Evolutionary conservation across 2,888 invertebrate species (phyloP), one percentile per base, ranked within the genome.

Genomic region (Lochmaea capreae): DNA sequence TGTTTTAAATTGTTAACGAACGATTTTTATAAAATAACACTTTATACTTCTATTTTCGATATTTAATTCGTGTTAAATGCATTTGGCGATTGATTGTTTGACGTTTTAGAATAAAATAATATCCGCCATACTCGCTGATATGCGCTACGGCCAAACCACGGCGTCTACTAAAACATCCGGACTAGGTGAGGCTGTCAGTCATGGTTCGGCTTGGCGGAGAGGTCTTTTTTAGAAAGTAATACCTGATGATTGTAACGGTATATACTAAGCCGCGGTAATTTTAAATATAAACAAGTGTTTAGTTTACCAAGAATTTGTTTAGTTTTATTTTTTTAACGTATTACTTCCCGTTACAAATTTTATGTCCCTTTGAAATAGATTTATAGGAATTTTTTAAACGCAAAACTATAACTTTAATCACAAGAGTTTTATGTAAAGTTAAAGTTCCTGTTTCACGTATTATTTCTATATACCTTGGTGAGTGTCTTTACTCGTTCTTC

Each of bases 171-270:
- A 76, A 68, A 72, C 71, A 74, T 73, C 75, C 77, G 77, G 77
- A 75, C 77, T 77, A 78, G 78, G 76, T 68, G 78, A 76, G 71
- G 75, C 74, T 71, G 71, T 49, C 77, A 69, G 68, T 74, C 67
- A 52, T 70, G 59, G 65, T 69, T 74, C 75, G 74, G 71, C 76
- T 78, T 73, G 75, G 71, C 75, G 74, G 73, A 76, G 78, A 75
- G 76, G 74, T 76, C 69, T 74, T 71, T 78, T 79, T 79, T 79
- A 79, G 79, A 79, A 79, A 79, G 79, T 78, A 26, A 77, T 26
- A 71, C 33, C 72, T 61, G 67, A 65, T 39, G 39, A 69, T 42
- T 52, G 68, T 73, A 75, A 75, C 75, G 75, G 77, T 73, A 33
- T 33, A 33, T 33, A 77, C 62, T 69, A 65, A 52, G 33, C 49